Evolutionary conservation across 2,797 vertebrate genomes (phyloP).

Genomic region (Anguilla anguilla): DNA sequence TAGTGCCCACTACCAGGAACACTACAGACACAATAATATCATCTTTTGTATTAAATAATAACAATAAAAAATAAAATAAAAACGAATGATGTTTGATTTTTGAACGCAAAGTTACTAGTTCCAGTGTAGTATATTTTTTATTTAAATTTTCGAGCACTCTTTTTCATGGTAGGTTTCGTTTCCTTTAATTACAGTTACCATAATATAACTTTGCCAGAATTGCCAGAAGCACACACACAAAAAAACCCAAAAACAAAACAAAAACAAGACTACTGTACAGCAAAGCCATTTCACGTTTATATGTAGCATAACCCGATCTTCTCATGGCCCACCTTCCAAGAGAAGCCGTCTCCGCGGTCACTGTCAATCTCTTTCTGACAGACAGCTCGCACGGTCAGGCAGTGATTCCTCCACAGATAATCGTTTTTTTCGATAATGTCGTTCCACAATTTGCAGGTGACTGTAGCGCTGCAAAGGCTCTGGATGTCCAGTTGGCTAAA

Average conservation of each 20-base stretch:
- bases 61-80: not conserved
- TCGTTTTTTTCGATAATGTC: constrained; percentile 70
- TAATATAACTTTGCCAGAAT: no score
- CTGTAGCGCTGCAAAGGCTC: constrained; percentile 77
- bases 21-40: not conserved
- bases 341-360: constrained; percentile 73
- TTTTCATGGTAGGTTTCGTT: not conserved
- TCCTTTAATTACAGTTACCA: not conserved
- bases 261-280: not conserved
- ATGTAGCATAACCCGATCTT: not conserved
- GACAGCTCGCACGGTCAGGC: constrained; percentile 67
- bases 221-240: not conserved
- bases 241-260: not conserved
- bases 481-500: constrained; percentile 76
- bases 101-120: not conserved
- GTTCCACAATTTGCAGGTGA: constrained; percentile 81
- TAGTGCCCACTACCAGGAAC: not conserved
- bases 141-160: not conserved
- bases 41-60: not conserved
- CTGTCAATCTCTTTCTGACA: constrained; percentile 79
- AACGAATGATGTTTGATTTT: no score
- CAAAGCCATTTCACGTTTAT: not conserved
- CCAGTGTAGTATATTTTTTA: not conserved
- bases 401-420: constrained; percentile 80
- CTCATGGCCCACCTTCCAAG: constrained; percentile 80